Evolutionary conservation across 1,140 invertebrate species (phyloP), one percentile per base, ranked within the genome.

Genomic region (Bombus impatiens): DNA sequence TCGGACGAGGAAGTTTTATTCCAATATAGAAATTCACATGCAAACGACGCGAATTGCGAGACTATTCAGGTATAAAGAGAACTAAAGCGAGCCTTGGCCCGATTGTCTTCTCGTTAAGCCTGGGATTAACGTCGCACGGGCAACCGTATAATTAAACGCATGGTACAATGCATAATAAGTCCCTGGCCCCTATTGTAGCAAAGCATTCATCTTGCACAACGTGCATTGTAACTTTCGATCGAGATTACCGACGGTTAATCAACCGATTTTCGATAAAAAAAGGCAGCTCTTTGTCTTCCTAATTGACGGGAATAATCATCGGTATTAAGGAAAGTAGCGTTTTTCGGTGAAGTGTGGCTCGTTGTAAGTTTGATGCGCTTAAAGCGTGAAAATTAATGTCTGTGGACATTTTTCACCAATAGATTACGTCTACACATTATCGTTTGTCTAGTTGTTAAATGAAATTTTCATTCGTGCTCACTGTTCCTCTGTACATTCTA

Each of bases 1-100:
- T 37, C 28, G 57, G 47, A 9, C 70, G 13, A 37, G 22, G 37
- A 87, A 32, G 68, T 84, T 84, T 87, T 83, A 77, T 86, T 53
- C 85, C 42, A 28, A 42, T 79, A 70, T 85, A 85, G 67, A 84
- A 85, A 85, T 87, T 87, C 86, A 65, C 76, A 79, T 84, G 75
- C 82, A 67, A 87, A 78, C 62, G 71, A 75, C n/a, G 44, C 70
- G 71, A 80, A 68, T 75, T 44, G 59, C 84, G 59, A 37, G 15
- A 59, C 68, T 40, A 75, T 81, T 67, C 84, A 65, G 37, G 35
- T 40, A 71, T 53, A 77, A 82, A 77, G 85, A 70, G 80, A 62
- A 76, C 59, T 47, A 72, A 57, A 68, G 74, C 65, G 74, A 71
- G 79, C 71, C 40, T 42, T 35, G 72, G 57, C 59, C 47, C 75